phyloP scores from a whole-genome alignment of 2,888 invertebrate species.

The Epistrophe eligans region DNA sequence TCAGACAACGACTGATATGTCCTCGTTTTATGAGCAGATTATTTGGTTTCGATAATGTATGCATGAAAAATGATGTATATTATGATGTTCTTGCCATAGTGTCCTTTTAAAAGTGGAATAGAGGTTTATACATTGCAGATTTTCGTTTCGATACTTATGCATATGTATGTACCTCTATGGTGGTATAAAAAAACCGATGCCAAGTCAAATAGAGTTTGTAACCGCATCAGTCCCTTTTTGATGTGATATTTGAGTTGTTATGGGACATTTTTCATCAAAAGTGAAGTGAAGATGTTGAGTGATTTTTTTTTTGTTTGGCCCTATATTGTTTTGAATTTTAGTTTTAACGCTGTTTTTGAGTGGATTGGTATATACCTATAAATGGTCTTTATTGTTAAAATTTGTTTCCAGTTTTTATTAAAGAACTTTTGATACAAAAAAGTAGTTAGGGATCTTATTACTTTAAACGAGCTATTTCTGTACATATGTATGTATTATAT shows the following conservation, averaged over 20 bases:
- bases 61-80: constrained; percentile 50
- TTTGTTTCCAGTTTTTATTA: background rate
- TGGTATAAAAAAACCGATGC: background rate
- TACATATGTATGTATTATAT: too few species aligned
- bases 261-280: constrained; percentile 18
- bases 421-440: background rate
- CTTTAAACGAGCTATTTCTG: too few species aligned
- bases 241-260: constrained; percentile 22
- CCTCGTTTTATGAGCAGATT: constrained; percentile 55
- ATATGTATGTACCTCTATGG: background rate
- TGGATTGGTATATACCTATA: too few species aligned
- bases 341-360: background rate
- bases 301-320: background rate
- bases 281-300: constrained; percentile 2
- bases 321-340: background rate
- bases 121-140: background rate
- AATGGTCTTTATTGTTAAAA: background rate
- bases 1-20: constrained; percentile 42
- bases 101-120: constrained; percentile 24
- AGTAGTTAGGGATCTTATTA: too few species aligned
- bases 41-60: constrained; percentile 52
- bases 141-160: background rate
- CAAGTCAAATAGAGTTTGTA: constrained; percentile 24
- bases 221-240: constrained; percentile 16
- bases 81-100: constrained; percentile 17